phyloP scores from a whole-genome alignment of 1,140 invertebrate genomes.

The Nephotettix cincticeps region DNA sequence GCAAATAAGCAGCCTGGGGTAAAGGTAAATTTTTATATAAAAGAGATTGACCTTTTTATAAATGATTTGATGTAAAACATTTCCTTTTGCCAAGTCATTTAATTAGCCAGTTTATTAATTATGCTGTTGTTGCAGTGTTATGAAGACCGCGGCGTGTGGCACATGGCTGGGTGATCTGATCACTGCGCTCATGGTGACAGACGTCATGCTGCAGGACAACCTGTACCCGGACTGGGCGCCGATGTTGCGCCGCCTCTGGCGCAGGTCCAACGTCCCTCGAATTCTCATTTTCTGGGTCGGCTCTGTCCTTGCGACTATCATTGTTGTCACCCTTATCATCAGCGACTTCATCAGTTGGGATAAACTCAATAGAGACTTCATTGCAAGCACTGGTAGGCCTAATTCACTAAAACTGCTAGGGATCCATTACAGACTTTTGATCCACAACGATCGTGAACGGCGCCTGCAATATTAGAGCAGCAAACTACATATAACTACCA shows the following conservation, averaged over 20 bases:
- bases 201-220: slow-evolving; percentile 60
- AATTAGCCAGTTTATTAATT: no score
- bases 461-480: no score
- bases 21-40: no score
- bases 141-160: slow-evolving; percentile 58
- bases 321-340: slow-evolving; percentile 55
- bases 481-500: no score
- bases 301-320: slow-evolving; percentile 47
- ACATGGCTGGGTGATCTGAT: slow-evolving; percentile 60
- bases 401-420: no score
- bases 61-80: no score
- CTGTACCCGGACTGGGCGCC: slow-evolving; percentile 55
- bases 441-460: no score
- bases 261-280: slow-evolving; percentile 47
- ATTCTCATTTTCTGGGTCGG: slow-evolving; percentile 57
- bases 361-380: slow-evolving; percentile 53
- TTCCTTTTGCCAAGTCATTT: no score
- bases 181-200: slow-evolving; percentile 56
- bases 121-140: slow-evolving; percentile 45
- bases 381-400: slow-evolving; percentile 50
- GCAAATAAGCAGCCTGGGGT: no score
- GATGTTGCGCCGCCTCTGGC: slow-evolving; percentile 49
- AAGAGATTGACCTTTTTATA: no score
- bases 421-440: no score
- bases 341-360: slow-evolving; percentile 58